phyloP scores from a whole-genome alignment of 2,113 vertebrate species.

The Pelecanus crispus region DNA sequence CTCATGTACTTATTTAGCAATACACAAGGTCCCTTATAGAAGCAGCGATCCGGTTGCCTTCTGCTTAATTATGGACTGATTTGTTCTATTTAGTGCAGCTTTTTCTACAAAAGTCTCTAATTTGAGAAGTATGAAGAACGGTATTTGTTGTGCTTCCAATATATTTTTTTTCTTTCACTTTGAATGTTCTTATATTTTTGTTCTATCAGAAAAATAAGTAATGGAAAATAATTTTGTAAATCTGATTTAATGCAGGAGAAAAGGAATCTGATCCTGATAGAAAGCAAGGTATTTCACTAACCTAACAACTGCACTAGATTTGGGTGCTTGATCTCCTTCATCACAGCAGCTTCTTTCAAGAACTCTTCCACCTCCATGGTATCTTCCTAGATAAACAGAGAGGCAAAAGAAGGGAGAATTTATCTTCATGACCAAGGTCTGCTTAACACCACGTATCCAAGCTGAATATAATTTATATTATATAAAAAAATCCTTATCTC shows the following conservation, averaged over 20 bases:
- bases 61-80: not conserved
- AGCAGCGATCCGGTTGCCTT: not conserved
- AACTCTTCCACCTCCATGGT: conserved; percentile 99
- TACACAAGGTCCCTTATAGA: not conserved
- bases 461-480: not conserved
- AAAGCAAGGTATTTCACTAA: conserved; percentile 26
- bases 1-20: not conserved
- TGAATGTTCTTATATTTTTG: not conserved
- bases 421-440: not conserved
- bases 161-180: not conserved
- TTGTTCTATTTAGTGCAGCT: not conserved
- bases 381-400: conserved; percentile 82
- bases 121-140: not conserved
- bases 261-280: not conserved
- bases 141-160: not conserved
- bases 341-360: conserved; percentile 96
- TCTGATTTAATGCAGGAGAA: not conserved
- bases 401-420: not conserved
- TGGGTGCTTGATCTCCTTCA: conserved; percentile 99
- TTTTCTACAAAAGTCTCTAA: not conserved
- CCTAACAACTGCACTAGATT: conserved; percentile 92
- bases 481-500: not conserved
- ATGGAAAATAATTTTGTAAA: not conserved
- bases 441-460: not conserved
- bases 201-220: not conserved